A percentile compares a stretch with the other conserved stretches of the same genome.
Evolutionary conservation across 2,113 vertebrate genomes (phyloP).

Genomic region (Oxyura jamaicensis): DNA sequence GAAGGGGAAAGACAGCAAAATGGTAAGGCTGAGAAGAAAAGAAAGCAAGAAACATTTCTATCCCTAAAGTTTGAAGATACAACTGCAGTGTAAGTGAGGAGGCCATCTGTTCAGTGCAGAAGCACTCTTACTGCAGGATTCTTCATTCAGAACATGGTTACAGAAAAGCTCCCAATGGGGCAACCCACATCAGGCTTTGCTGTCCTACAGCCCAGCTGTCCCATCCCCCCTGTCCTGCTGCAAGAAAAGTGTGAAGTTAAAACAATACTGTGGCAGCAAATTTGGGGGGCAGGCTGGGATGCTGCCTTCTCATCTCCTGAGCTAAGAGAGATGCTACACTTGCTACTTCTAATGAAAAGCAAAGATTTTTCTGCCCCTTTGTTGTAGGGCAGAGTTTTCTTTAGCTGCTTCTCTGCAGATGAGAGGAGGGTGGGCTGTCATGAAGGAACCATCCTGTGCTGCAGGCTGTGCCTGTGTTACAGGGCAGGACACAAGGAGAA

Average conservation of each 20-base stretch:
- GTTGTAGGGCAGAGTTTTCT: not conserved
- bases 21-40: not conserved
- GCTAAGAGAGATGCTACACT: not conserved
- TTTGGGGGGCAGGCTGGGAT: too few relatives aligned
- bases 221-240: too few relatives aligned
- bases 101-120: not conserved
- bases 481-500: not conserved
- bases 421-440: not conserved
- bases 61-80: not conserved
- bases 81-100: not conserved
- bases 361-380: not conserved
- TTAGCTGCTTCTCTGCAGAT: not conserved
- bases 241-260: not conserved
- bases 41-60: not conserved
- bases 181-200: not conserved
- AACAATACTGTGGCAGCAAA: accelerated
- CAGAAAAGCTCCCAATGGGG: not conserved
- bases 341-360: not conserved
- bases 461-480: not conserved
- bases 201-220: not conserved
- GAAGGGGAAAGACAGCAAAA: not conserved
- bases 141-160: not conserved
- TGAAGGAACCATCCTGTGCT: not conserved
- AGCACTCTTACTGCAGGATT: not conserved
- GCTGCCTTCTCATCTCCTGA: not conserved